Evolutionary conservation across 2,888 invertebrate species (phyloP), one percentile per base, ranked within the genome.

Genomic region (Zygothrica quintamaculata): DNA sequence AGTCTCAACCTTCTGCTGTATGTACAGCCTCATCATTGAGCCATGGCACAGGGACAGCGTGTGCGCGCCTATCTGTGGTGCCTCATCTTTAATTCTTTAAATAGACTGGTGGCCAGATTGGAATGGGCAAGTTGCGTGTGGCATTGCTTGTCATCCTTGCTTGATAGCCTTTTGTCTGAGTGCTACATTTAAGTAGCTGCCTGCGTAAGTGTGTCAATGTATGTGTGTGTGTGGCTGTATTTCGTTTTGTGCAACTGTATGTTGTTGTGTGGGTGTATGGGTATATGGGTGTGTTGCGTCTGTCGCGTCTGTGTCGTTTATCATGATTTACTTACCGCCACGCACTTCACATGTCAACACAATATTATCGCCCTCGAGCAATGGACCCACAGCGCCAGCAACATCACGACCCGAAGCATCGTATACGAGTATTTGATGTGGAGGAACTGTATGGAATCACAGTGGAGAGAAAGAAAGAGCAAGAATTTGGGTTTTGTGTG

Each of bases 301-400:
- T 61, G 52, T 56, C 48, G 77, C 60, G 65, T 65, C 64, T 82
- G 65, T 77, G 86, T 87, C 82, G 80, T 87, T 87, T 81, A 82
- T 81, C 74, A 77, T 72, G 75, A 78, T 77, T 74, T 74, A 91
- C 94, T 95, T 93, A 97, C 97, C 97, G 81, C 97, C 97, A 85
- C 96, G 93, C 61, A 97, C 97, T 93, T 96, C 96, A 89, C 97
- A 97, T 67, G 95, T 95, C 65, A 97, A 92, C 29, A 95, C 93
- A 77, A 97, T 92, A 78, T 95, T 95, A 66, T 95, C 93, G 26
- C 95, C 95, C 92, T 97, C 97, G 88, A 95, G 94, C 86, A 96
- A 93, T 40, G 97, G 97, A 9, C 97, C 97, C 43, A 95, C 94
- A 34, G 95, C 93, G 36, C 94, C 95, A 58, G 96, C 94, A 47